Percentiles rank a stretch among this genome's conserved stretches.
phyloP scores from a whole-genome alignment of 2,888 invertebrate genomes.

The Sarcophaga subvicina region DNA sequence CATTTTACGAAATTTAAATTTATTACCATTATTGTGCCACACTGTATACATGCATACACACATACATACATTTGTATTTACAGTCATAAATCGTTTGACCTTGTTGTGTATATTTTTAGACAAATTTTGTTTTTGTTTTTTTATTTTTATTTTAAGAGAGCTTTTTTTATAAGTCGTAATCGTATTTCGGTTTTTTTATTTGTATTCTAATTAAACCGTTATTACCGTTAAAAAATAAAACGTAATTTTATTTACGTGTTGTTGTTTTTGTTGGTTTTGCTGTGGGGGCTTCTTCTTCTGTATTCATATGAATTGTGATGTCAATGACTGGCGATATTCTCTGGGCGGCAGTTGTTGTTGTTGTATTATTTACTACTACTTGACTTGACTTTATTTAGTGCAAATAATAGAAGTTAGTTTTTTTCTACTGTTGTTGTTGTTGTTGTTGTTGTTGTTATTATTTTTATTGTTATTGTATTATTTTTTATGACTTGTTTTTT shows the following conservation, averaged over 20 bases:
- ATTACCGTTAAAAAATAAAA: background rate
- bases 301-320: background rate
- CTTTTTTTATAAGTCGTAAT: too few species aligned
- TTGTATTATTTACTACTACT: background rate
- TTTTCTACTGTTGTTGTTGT: slow-evolving; percentile 12
- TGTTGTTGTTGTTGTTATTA: background rate
- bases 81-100: too few species aligned
- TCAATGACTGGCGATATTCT: background rate
- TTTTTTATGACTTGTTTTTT: slow-evolving; percentile 4
- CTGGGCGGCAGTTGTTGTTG: background rate
- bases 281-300: background rate
- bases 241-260: slow-evolving; percentile 9
- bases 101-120: too few species aligned
- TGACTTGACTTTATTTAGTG: slow-evolving; percentile 22
- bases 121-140: too few species aligned
- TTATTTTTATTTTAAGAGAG: too few species aligned
- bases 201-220: too few species aligned
- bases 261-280: background rate
- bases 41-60: background rate
- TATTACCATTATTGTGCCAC: background rate
- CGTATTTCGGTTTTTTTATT: too few species aligned
- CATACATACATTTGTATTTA: background rate
- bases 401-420: slow-evolving; percentile 20
- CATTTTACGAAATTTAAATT: background rate
- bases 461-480: background rate